Evolutionary conservation across 2,113 vertebrate species (phyloP).

Genomic region (Notechis scutatus): DNA sequence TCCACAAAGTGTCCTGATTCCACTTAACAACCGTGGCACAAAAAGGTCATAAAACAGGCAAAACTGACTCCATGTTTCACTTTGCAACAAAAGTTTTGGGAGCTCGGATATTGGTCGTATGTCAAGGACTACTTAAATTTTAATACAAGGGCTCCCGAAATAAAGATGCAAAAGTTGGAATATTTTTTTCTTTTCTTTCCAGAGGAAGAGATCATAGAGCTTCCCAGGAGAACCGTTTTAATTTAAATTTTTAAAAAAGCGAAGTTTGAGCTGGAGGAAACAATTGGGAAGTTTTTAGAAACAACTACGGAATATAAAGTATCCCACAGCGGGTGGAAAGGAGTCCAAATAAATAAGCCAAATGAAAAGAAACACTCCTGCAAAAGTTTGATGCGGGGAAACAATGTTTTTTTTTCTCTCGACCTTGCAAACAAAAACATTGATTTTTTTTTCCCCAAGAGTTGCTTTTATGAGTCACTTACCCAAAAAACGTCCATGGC

Average conservation of each 20-base stretch:
- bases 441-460: not conserved
- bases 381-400: not conserved
- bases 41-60: too few relatives aligned
- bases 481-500: not conserved
- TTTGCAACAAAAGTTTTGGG: too few relatives aligned
- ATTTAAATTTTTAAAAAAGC: not conserved
- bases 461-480: not conserved
- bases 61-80: too few relatives aligned
- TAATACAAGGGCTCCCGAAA: not conserved
- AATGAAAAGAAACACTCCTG: not conserved
- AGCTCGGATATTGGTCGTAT: too few relatives aligned
- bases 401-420: not conserved
- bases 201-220: not conserved
- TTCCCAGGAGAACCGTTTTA: not conserved
- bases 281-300: not conserved
- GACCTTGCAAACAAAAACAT: not conserved
- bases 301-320: not conserved
- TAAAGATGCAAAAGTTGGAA: not conserved
- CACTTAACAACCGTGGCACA: too few relatives aligned
- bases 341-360: not conserved
- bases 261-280: not conserved
- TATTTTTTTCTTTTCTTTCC: not conserved
- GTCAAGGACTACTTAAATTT: not conserved
- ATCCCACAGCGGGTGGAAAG: not conserved
- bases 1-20: too few relatives aligned